Percentiles rank a stretch among this genome's conserved stretches.
Conservation (phyloP, 2,888 invertebrate species). For the Tetropium fuscum region DNA sequence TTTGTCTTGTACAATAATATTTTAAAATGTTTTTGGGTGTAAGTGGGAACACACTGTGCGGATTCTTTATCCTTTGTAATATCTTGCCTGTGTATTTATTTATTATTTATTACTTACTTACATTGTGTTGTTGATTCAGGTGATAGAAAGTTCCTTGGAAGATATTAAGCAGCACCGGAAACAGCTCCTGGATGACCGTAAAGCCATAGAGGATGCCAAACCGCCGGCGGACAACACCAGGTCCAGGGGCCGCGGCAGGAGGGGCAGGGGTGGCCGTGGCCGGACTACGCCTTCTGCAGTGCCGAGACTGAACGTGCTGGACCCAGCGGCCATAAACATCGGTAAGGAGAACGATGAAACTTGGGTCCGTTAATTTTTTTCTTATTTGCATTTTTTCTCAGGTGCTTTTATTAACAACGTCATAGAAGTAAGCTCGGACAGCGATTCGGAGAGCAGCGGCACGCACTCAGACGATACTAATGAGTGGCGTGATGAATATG, state of each 20-base stretch:
- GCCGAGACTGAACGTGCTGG: neutral
- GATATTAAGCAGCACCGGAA: slow-evolving; percentile 72
- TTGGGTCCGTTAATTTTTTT: neutral
- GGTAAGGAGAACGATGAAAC: neutral
- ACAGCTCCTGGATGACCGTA: slow-evolving; percentile 64
- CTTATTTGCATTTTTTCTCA: neutral
- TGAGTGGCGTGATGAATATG: slow-evolving; percentile 27
- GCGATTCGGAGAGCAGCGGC: slow-evolving; percentile 18
- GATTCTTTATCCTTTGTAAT: too few relatives aligned
- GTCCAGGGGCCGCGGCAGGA: slow-evolving; percentile 5
- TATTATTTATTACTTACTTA: neutral
- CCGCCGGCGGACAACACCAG: neutral
- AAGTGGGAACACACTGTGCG: too few relatives aligned
- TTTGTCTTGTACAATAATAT: too few relatives aligned
- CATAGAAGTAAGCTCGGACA: slow-evolving; percentile 13
- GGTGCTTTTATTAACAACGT: neutral
- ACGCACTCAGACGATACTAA: slow-evolving; percentile 3
- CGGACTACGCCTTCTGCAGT: neutral
- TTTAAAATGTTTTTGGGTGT: too few relatives aligned
- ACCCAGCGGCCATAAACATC: neutral
- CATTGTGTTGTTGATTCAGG: slow-evolving; percentile 77
- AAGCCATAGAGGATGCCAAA: slow-evolving; percentile 26
- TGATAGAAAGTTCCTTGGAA: slow-evolving; percentile 72
- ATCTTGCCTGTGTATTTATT: too few relatives aligned
- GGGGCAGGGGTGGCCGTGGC: neutral